A percentile compares a stretch with the other conserved stretches of the same genome.
These are phyloP conservation scores for Calosoma granatense DNA, from an alignment of 1,140 invertebrate species.

Conservation along the genomic window DNA sequence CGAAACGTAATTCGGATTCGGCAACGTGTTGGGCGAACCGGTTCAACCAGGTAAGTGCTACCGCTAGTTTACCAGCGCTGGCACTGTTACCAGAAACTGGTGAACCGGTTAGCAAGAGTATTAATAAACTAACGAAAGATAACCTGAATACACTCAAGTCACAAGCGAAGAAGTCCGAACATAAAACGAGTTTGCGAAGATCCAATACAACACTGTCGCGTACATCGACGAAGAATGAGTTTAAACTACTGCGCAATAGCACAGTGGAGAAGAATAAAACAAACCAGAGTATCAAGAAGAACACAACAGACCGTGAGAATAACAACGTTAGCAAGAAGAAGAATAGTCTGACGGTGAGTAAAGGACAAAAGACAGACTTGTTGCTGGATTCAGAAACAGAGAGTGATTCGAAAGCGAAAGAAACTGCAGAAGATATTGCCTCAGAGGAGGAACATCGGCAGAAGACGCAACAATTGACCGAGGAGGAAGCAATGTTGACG, in stretches of 20 bases:
- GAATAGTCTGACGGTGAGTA: slow-evolving; percentile 17
- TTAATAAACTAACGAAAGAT: slow-evolving; percentile 31
- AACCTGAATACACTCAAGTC: slow-evolving; percentile 41
- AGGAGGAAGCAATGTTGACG: slow-evolving; percentile 71
- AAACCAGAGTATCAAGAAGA: slow-evolving; percentile 26
- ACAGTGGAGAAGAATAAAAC: slow-evolving; percentile 26
- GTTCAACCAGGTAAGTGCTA: slow-evolving; percentile 55
- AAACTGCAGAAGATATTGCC: slow-evolving; percentile 29
- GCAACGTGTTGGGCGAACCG: slow-evolving; percentile 50
- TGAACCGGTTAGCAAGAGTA: slow-evolving; percentile 20
- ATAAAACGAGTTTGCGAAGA: slow-evolving; percentile 22
- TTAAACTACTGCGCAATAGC: slow-evolving; percentile 2
- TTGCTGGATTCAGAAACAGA: slow-evolving; percentile 34
- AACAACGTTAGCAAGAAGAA: too few relatives aligned
- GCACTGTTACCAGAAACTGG: slow-evolving; percentile 37
- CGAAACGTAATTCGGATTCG: slow-evolving; percentile 28
- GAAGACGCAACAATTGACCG: slow-evolving; percentile 48
- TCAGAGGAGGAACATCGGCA: slow-evolving; percentile 32
- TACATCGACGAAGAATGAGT: slow-evolving; percentile 14
- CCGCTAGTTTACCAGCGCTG: slow-evolving; percentile 52
- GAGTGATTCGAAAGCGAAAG: slow-evolving; percentile 33
- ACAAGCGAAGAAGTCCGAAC: slow-evolving; percentile 32
- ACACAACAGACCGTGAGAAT: slow-evolving; percentile 14
- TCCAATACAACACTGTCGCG: slow-evolving; percentile 26
- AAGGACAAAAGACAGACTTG: slow-evolving; percentile 16